Conservation (phyloP, 2,888 invertebrate species). For the Eugnorisma glareosa region DNA sequence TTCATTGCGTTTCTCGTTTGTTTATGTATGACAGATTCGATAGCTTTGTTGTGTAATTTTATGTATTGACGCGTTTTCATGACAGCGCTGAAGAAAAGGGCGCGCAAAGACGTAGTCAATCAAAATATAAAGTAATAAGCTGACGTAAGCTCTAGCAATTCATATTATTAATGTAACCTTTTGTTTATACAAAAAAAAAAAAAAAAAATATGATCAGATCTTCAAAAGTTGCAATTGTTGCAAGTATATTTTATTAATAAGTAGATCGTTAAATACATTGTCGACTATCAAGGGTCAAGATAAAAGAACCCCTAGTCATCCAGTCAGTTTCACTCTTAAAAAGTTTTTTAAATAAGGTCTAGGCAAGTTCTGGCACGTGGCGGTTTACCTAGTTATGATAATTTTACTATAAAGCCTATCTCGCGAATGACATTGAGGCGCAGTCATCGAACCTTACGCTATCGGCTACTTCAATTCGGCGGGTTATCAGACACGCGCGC, state of each 20-base stretch:
- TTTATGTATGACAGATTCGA: conserved; percentile 28
- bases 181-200: background rate
- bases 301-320: background rate
- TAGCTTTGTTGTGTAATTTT: conserved; percentile 17
- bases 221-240: background rate
- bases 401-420: conserved; percentile 85
- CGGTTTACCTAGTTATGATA: conserved; percentile 78
- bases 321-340: background rate
- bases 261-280: conserved; percentile 12
- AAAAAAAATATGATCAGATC: background rate
- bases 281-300: conserved; percentile 15
- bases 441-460: conserved; percentile 87
- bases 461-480: conserved; percentile 79
- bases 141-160: background rate
- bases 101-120: conserved; percentile 5
- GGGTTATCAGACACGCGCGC: conserved; percentile 87
- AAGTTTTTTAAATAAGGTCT: conserved; percentile 8
- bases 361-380: conserved; percentile 51
- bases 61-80: conserved; percentile 23
- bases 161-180: background rate
- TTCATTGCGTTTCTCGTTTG: background rate
- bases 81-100: background rate
- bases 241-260: background rate
- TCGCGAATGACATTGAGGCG: conserved; percentile 83
- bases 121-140: background rate